Conservation (phyloP, 1,140 invertebrate genomes). For the Caenorhabditis tropicalis region DNA sequence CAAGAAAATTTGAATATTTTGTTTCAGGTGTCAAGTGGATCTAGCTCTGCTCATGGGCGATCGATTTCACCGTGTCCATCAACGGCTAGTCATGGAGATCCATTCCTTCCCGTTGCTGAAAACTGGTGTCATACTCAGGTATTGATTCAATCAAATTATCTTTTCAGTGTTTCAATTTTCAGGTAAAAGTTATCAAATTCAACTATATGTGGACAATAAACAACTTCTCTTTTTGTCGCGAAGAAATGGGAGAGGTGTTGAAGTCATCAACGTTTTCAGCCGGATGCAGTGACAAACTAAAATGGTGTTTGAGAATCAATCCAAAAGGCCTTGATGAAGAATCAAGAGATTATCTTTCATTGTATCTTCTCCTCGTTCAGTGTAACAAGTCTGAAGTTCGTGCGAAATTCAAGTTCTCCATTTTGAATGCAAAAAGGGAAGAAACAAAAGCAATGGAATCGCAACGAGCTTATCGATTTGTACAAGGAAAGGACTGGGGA, state of each 20-base stretch:
- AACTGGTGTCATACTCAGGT: slow-evolving; percentile 97
- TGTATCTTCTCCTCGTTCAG: slow-evolving; percentile 96
- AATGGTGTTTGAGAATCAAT: slow-evolving; percentile 99
- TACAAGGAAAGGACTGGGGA: slow-evolving; percentile 99
- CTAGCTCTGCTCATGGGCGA: slow-evolving; percentile 25
- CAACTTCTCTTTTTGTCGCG: slow-evolving; percentile 97
- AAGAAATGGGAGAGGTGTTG: slow-evolving; percentile 74
- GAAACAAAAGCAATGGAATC: slow-evolving; percentile 99
- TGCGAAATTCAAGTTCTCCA: slow-evolving; percentile 99
- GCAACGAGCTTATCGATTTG: slow-evolving; percentile 93
- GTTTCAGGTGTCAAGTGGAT: slow-evolving; percentile 36
- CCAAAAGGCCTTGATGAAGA: slow-evolving; percentile 99
- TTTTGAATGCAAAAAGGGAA: slow-evolving; percentile 98
- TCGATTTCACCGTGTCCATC: slow-evolving; percentile 34
- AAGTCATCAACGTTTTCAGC: slow-evolving; percentile 99
- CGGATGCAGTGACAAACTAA: slow-evolving; percentile 97
- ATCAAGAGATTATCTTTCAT: slow-evolving; percentile 98
- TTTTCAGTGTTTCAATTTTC: slow-evolving; percentile 64
- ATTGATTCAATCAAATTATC: slow-evolving; percentile 63
- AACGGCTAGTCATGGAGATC: slow-evolving; percentile 1
- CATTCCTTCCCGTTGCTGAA: slow-evolving; percentile 84
- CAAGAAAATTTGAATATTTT: neutral
- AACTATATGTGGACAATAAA: slow-evolving; percentile 99
- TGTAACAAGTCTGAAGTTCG: slow-evolving; percentile 99
- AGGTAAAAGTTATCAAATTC: slow-evolving; percentile 99